Percentiles rank a stretch among this genome's conserved stretches.
phyloP scores from a whole-genome alignment of 2,888 invertebrate species.

The Plagiodera versicolora region DNA sequence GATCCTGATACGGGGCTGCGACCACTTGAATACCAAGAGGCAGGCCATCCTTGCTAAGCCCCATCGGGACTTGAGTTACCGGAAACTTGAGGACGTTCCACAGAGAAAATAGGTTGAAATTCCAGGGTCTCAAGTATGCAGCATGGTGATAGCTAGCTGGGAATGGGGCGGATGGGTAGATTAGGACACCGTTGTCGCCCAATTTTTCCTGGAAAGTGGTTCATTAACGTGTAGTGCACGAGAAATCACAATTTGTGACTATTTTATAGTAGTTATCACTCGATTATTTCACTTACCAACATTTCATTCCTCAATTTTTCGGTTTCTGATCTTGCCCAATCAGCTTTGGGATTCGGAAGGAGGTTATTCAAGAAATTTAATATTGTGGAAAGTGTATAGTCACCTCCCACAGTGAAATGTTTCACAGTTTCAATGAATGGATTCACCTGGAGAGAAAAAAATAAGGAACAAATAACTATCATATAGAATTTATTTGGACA shows the following conservation, averaged over 20 bases:
- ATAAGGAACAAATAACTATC: too few relatives aligned
- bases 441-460: slow-evolving; percentile 48
- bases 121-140: slow-evolving; percentile 74
- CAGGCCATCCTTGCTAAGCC: slow-evolving; percentile 68
- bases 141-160: slow-evolving; percentile 83
- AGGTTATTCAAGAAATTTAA: slow-evolving; percentile 67
- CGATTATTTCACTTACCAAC: slow-evolving; percentile 55
- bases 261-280: too few relatives aligned
- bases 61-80: slow-evolving; percentile 82
- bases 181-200: slow-evolving; percentile 76
- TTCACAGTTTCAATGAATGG: slow-evolving; percentile 62
- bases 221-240: too few relatives aligned
- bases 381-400: slow-evolving; percentile 70
- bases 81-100: slow-evolving; percentile 85
- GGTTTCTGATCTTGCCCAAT: slow-evolving; percentile 67
- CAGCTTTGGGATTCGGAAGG: slow-evolving; percentile 65
- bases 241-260: too few relatives aligned
- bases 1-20: slow-evolving; percentile 70
- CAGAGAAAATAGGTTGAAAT: slow-evolving; percentile 83
- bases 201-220: slow-evolving; percentile 61
- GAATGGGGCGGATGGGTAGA: slow-evolving; percentile 80
- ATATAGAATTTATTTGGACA: background rate
- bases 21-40: slow-evolving; percentile 83
- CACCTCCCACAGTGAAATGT: slow-evolving; percentile 64
- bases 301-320: slow-evolving; percentile 63